phyloP scores from a whole-genome alignment of 1,140 invertebrate species.

The Cataglyphis hispanica region DNA sequence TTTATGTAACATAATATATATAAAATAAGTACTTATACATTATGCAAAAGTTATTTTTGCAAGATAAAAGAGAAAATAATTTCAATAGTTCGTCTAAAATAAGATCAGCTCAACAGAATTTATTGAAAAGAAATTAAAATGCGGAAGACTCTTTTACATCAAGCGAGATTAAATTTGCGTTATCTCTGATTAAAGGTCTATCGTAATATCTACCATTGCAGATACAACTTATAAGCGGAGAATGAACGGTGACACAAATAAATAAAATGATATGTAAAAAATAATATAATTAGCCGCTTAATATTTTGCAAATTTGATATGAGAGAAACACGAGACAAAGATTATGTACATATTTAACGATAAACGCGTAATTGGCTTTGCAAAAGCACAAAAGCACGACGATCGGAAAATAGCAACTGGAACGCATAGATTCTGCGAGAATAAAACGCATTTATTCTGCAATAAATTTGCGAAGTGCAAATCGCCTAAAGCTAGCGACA shows the following conservation, averaged over 20 bases:
- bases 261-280: not conserved
- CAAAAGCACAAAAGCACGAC: not conserved
- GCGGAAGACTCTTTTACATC: not conserved
- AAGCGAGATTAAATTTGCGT: constrained; percentile 18
- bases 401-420: not conserved
- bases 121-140: constrained; percentile 24
- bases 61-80: not conserved
- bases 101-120: constrained; percentile 4
- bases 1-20: not conserved
- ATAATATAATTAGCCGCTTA: not conserved
- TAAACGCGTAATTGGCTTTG: constrained; percentile 7
- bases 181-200: constrained; percentile 1
- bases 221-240: not conserved
- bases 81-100: constrained; percentile 15
- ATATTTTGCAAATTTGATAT: not conserved
- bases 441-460: too few relatives aligned
- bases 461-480: constrained; percentile 34
- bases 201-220: not conserved
- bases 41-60: constrained; percentile 13
- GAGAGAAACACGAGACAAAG: not conserved
- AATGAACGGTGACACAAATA: not conserved
- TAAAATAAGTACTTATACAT: not conserved
- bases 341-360: not conserved
- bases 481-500: not conserved
- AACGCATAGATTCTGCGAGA: not conserved